Evolutionary conservation across 1,140 invertebrate species (phyloP), one percentile per base, ranked within the genome.

Genomic region (Platyura marginata): DNA sequence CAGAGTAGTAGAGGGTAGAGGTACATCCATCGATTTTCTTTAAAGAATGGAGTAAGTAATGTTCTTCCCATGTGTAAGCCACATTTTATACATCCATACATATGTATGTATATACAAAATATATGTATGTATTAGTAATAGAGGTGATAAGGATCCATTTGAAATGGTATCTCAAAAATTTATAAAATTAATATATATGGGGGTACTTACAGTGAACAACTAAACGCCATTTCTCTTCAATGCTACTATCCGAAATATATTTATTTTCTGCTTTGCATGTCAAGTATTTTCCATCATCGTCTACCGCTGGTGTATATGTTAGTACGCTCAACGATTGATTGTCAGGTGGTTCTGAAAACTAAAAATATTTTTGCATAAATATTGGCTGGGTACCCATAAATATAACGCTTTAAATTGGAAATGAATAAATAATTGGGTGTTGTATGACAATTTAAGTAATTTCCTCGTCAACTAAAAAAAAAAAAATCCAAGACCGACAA

Each of bases 261-360:
- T 81, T 77, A 69, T 91, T 91, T 65, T 89, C 83, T 37, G 83
- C 82, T 43, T 81, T 68, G 62, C 86, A 91, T 41, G 82, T 86
- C 61, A 89, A 74, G 63, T 80, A 79, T 65, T 85, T 85, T 39
- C 81, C 83, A 55, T 87, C 81, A 63, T 91, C 86, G 47, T 85
- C 83, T 41, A 82, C 79, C 29, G 68, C 73, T 42, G 85, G 83
- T 42, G 78, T 73, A 55, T 88, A 80, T 47, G 75, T 79, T 43
- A 90, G 68, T 49, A 82, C 76, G 64, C 82, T 89, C 50, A 85
- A 67, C 41, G 74, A 87, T 56, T 86, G 76, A 68, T 89, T 89
- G 61, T 83, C 80, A 21, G 38, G 38, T 51, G 79, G 74, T 53
- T 82, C 72, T 36, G 77, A 72, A 61, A 77, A 79, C 82, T 86